Evolutionary conservation across 2,797 vertebrate species (phyloP).

Genomic region (Babyrousa celebensis): DNA sequence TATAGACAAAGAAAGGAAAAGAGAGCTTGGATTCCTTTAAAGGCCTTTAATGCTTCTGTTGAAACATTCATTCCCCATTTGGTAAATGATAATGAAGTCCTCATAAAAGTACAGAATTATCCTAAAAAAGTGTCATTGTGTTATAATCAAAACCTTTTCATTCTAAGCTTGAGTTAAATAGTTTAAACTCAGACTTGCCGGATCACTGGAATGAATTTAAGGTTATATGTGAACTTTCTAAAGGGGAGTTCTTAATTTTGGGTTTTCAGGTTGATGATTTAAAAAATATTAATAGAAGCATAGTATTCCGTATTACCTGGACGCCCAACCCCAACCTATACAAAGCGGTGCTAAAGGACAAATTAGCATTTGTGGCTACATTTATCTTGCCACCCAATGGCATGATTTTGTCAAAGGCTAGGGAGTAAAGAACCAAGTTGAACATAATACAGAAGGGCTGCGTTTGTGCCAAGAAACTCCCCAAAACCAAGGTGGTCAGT

Average conservation of each 20-base stretch:
- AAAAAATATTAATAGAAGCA: not conserved
- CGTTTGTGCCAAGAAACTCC: not conserved
- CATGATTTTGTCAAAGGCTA: not conserved
- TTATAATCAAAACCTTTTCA: conserved; percentile 41
- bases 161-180: not conserved
- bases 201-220: not conserved
- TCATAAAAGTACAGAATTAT: not conserved
- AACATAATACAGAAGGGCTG: not conserved
- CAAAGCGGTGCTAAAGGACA: not conserved
- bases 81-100: conserved; percentile 29
- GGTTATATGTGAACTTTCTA: not conserved
- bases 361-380: not conserved
- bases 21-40: not conserved
- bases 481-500: not conserved
- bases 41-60: not conserved
- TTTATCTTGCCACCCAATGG: not conserved
- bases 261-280: not conserved
- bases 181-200: conserved; percentile 5
- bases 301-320: not conserved
- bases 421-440: not conserved
- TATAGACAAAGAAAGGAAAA: not conserved
- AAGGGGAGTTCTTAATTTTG: not conserved
- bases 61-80: not conserved
- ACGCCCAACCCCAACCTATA: not conserved
- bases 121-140: not conserved